Base-by-base conservation (phyloP, 2,888 invertebrate species). In the Aromia moschata region DNA sequence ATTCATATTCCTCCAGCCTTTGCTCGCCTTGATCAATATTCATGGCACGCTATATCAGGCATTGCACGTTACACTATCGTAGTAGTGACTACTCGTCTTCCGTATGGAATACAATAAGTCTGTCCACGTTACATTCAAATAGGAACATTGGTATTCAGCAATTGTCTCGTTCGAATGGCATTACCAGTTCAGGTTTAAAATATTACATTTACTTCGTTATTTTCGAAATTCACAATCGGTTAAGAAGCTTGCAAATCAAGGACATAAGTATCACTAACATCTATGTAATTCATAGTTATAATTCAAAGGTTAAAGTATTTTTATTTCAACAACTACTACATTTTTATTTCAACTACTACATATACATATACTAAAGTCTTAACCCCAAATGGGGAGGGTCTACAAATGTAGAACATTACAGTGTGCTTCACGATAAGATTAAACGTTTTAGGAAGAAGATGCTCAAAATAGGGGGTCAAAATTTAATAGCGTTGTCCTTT, bases 1-100 rank as follows among this genome's bases (percentile, higher is more conserved):
- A 55, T 36, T 59, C 54, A 58, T 58, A 54, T 45, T 38, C 25
- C 38, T 51, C 37, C 18, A 31, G 49, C 54, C 49, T 31, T 38
- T 47, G 43, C 17, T 40, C 12, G 18, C 55, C 59, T 55, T 43
- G 44, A 59, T 59, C 47, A 55, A 59, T 59, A 59, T 59, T 59
- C 55, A 44, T 55, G 44, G 31, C 44, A 54, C 45, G 51, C 38
- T 55, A 59, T 59, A 54, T 55, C 37, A 44, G 43, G 30, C 43
- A 38, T 17, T 57, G 45, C 44, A 30, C 36, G 15, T 17, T 45
- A 51, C 44, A 55, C 59, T 52, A 51, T 43, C 51, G 40, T 47
- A 18, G 33, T 41, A 41, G 40, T 52, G 31, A 9, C 30, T 52
- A 11, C 37, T 31, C 41, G 31, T 31, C 52, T 52, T 52, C 41